A percentile compares a stretch with the other conserved stretches of the same genome.
These are phyloP conservation scores for Protonibea diacanthus DNA, from an alignment of 2,797 vertebrate species.

Conservation along the genomic window DNA sequence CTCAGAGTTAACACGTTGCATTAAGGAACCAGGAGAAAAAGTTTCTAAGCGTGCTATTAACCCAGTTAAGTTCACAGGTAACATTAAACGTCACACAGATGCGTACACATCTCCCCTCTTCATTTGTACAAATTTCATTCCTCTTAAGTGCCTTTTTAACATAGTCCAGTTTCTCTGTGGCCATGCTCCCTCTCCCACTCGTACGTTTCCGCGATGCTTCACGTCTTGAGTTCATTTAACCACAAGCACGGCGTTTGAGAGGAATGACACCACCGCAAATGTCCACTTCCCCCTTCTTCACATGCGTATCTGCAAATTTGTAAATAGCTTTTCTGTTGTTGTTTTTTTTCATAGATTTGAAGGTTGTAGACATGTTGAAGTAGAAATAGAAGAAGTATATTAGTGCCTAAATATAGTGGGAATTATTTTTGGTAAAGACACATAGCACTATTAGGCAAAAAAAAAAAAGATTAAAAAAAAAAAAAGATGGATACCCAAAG, in stretches of 20 bases:
- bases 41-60: not conserved
- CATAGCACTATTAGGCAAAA: conserved; percentile 72
- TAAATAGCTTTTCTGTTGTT: conserved; percentile 73
- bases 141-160: conserved; percentile 87
- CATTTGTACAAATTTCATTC: conserved; percentile 80
- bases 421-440: conserved; percentile 81
- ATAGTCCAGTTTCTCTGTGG: conserved; percentile 25
- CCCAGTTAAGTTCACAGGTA: conserved; percentile 8
- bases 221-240: conserved; percentile 32
- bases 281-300: conserved; percentile 60
- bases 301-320: conserved; percentile 74
- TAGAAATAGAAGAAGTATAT: conserved; percentile 78
- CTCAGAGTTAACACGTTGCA: conserved; percentile 17
- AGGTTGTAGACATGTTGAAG: conserved; percentile 69
- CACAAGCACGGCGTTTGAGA: conserved; percentile 82
- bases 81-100: conserved; percentile 22
- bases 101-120: conserved; percentile 16
- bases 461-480: conserved; percentile 26
- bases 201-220: conserved; percentile 7
- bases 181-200: conserved; percentile 4
- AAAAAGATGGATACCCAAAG: conserved; percentile 32
- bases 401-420: conserved; percentile 86
- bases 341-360: conserved; percentile 71
- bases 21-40: conserved; percentile 33
- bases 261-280: conserved; percentile 79